phyloP scores from a whole-genome alignment of 2,888 invertebrate genomes.

The Branchellion lobata region DNA sequence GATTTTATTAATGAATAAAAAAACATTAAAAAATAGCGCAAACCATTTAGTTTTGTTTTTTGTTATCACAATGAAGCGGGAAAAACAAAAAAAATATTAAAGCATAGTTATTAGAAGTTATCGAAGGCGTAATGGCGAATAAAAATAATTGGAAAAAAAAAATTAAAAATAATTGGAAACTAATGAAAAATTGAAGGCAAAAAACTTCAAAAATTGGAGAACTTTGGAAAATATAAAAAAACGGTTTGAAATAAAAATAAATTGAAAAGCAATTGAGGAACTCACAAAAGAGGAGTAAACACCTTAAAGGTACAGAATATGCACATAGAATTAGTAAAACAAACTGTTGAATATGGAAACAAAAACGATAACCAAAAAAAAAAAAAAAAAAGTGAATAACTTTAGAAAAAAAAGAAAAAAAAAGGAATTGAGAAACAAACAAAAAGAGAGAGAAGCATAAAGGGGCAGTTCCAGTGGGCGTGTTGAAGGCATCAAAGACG shows the following conservation, averaged over 20 bases:
- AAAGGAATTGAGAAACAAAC: no score
- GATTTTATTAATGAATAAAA: background rate
- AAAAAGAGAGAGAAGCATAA: background rate
- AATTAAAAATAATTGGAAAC: background rate
- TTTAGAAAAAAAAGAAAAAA: no score
- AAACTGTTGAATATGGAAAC: no score
- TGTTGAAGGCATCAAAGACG: constrained; percentile 7
- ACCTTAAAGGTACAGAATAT: no score
- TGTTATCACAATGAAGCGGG: background rate
- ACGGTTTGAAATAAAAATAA: background rate
- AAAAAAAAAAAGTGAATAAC: no score
- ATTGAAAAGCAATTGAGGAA: background rate
- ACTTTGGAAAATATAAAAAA: background rate
- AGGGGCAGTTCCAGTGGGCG: constrained; percentile 4
- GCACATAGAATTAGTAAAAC: no score
- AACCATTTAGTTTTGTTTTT: background rate
- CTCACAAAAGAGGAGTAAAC: no score
- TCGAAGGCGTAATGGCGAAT: no score
- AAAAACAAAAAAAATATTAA: background rate
- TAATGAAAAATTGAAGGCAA: background rate
- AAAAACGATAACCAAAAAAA: no score
- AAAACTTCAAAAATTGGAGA: background rate
- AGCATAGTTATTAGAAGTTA: no score
- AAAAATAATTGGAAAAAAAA: background rate
- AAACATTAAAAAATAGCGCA: no score